Conservation (phyloP, 2,113 vertebrate genomes). For the Myxocyprinus asiaticus region DNA sequence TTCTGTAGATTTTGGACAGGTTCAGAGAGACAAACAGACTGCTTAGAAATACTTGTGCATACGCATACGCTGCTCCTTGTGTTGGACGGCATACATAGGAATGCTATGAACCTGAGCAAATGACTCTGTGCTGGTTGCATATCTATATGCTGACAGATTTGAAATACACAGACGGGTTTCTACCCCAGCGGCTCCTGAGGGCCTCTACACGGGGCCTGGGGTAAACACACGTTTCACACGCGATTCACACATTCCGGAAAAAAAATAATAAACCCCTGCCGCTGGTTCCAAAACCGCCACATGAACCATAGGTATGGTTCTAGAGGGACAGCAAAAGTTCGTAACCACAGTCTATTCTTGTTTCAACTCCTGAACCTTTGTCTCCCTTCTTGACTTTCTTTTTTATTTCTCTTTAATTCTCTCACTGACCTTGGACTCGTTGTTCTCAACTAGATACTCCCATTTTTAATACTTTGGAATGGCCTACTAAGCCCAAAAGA, state of each 20-base stretch:
- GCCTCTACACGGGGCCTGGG: too few relatives aligned
- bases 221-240: background rate
- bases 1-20: slow-evolving; percentile 42
- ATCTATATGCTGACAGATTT: slow-evolving; percentile 35
- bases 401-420: background rate
- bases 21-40: background rate
- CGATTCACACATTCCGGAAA: background rate
- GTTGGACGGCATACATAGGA: slow-evolving; percentile 37
- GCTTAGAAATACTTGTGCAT: slow-evolving; percentile 25
- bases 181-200: slow-evolving; percentile 34
- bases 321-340: background rate
- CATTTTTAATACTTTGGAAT: slow-evolving; percentile 30
- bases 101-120: slow-evolving; percentile 35
- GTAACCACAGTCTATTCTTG: slow-evolving; percentile 8
- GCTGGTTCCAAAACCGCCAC: background rate
- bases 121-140: slow-evolving; percentile 29
- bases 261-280: background rate
- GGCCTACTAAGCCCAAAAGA: background rate
- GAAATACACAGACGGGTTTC: slow-evolving; percentile 40
- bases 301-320: background rate
- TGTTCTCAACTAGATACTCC: slow-evolving; percentile 15
- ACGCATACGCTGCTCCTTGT: background rate
- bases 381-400: background rate
- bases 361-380: background rate
- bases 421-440: background rate